Conservation (phyloP, 1,140 invertebrate species). For the Drosophila burlai region DNA sequence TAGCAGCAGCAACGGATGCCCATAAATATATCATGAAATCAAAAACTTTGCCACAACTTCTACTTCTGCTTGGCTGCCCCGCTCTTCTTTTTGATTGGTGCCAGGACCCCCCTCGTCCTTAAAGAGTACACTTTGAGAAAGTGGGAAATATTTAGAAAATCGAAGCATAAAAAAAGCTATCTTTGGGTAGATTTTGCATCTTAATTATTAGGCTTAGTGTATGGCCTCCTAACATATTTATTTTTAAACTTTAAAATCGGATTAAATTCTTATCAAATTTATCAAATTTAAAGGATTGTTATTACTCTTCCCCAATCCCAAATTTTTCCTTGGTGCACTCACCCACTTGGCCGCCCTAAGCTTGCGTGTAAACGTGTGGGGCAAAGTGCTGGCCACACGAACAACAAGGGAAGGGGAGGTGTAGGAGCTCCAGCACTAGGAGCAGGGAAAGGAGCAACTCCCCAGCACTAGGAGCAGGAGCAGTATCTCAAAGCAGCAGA, state of each 20-base stretch:
- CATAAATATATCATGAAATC: slow-evolving; percentile 83
- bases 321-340: slow-evolving; percentile 4
- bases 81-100: slow-evolving; percentile 63
- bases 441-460: background rate
- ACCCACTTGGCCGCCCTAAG: slow-evolving; percentile 20
- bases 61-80: slow-evolving; percentile 42
- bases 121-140: slow-evolving; percentile 4
- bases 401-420: slow-evolving; percentile 26
- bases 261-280: background rate
- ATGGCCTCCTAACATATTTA: background rate
- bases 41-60: slow-evolving; percentile 80
- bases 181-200: no score
- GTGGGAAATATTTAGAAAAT: accelerated
- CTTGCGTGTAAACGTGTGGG: slow-evolving; percentile 70
- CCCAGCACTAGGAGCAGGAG: slow-evolving; percentile 11
- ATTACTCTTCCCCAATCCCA: background rate
- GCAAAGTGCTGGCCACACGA: slow-evolving; percentile 41
- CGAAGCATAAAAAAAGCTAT: background rate
- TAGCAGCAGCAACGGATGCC: slow-evolving; percentile 59
- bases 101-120: slow-evolving; percentile 11
- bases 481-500: slow-evolving; percentile 49
- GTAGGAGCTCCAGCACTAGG: background rate
- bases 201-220: background rate
- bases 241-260: background rate
- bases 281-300: background rate